Base-by-base conservation (phyloP, 2,888 invertebrate species). In the Rhingia rostrata region DNA sequence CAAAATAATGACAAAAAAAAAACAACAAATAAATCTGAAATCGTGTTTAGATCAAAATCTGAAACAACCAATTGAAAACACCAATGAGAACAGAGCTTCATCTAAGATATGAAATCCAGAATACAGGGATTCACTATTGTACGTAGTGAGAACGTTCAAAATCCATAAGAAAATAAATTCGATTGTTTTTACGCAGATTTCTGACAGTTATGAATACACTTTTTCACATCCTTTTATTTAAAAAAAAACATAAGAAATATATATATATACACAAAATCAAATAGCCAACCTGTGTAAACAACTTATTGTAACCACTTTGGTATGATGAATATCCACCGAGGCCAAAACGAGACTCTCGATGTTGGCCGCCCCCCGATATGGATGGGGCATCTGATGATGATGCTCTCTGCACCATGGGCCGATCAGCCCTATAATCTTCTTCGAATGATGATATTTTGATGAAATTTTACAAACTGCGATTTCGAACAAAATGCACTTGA, bases 331-430 rank as follows among this genome's bases (percentile, higher is more conserved):
- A 92, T 87, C 92, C 92, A 67, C 88, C 88, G 87, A 92, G 90
- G 89, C 92, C 92, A 89, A 92, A 92, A 88, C 92, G 91, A 89
- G 91, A 91, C 79, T 91, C 91, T 87, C 91, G 91, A 89, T 91
- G 91, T 88, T 90, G 91, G 64, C 86, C 86, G 64, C 86, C 86
- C 73, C 90, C 91, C 88, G 91, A 89, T 88, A 90, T 88, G 84
- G 91, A 90, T 88, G 92, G 92, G 89, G 90, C 92, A 91, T 92
- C 91, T 88, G 91, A 89, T 86, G 92, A 91, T 63, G 91, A 90
- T 89, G 92, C 91, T 88, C 91, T 89, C 88, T 92, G 92, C 90
- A 92, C 92, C 92, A 92, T 92, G 91, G 92, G 92, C 92, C 89
- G 89, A 87, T 91, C 91, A 90, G 92, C 90, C 92, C 92, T 88